These are phyloP conservation scores for Drosophila acutilabella DNA, from an alignment of 2,888 invertebrate genomes.

Conservation along the genomic window DNA sequence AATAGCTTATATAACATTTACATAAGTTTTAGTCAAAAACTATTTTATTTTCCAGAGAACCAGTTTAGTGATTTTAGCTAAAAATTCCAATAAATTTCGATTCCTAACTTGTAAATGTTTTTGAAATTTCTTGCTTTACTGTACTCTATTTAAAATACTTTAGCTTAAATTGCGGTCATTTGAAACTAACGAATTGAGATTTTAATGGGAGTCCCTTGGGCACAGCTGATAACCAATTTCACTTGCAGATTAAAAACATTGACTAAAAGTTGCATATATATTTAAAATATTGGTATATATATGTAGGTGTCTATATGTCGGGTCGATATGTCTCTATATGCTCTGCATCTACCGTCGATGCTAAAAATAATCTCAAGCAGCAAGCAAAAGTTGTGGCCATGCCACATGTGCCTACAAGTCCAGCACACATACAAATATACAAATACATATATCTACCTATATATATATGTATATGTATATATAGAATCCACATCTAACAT, in stretches of 20 bases:
- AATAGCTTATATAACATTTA: not conserved
- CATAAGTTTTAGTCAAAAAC: no score
- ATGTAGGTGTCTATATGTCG: slow-evolving; percentile 7
- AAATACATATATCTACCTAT: slow-evolving; percentile 23
- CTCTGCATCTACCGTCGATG: slow-evolving; percentile 54
- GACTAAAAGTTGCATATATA: not conserved
- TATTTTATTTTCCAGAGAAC: no score
- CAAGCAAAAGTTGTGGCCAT: slow-evolving; percentile 45
- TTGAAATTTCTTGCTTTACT: not conserved
- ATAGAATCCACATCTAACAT: slow-evolving; percentile 26
- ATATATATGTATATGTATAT: slow-evolving; percentile 6
- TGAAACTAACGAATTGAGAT: not conserved
- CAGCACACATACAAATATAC: slow-evolving; percentile 24
- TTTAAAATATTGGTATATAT: slow-evolving; percentile 10
- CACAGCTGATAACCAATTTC: slow-evolving; percentile 20
- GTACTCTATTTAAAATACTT: not conserved
- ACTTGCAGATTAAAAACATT: slow-evolving; percentile 27
- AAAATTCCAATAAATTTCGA: not conserved
- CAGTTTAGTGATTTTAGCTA: not conserved
- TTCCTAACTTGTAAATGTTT: not conserved
- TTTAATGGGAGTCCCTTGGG: not conserved
- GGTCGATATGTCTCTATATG: slow-evolving; percentile 28
- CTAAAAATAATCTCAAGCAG: slow-evolving; percentile 62
- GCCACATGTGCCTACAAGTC: slow-evolving; percentile 59
- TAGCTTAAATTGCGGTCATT: not conserved